Evolutionary conservation across 2,113 vertebrate species (phyloP), one percentile per base, ranked within the genome.

Genomic region (Ia io): DNA sequence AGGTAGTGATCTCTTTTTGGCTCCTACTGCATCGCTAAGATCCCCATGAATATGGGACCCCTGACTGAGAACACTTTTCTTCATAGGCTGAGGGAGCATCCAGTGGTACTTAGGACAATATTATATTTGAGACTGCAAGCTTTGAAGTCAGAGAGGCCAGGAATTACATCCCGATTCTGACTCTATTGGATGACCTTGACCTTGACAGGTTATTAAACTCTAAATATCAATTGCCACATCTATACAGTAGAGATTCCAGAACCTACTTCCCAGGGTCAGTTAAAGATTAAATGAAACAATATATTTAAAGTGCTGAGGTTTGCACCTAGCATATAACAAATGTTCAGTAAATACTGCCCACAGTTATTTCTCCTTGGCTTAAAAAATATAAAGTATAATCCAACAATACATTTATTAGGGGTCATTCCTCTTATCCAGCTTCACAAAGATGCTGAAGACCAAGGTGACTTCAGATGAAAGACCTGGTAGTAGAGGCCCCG

Each of bases 391-490:
- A 63, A 28, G 23, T n/a, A 44, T 90, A 84, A 93, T 87, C 83
- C 63, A 88, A 12, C 4, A 63, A 73, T 47, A 73, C 32, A 18
- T 74, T 95, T 67, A 35, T 2, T 40, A 86, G 63, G 40, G 5
- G 12, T 87, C 51, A 40, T 84, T 85, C 53, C 35, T 73, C 61
- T 74, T 61, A 13, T 92, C 32, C 20, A 73, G 16, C 23, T 82
- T 82, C 63, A 92, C 82, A 93, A 85, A 95, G 37, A 82, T 67
- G 25, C 77, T 70, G 49, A 76, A 93, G 93, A 65, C 37, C 89
- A 84, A 95, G 77, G 86, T 88, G 77, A 96, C 78, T 93, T 78
- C 17, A 77, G 79, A 76, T 56, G 32, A 95, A 51, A 86, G 56
- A 76, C 23, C 32, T 22, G 32, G 49, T 5, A 13, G 13, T 40